Evolutionary conservation across 2,888 invertebrate species (phyloP).

Genomic region (Argynnis bischoffii): DNA sequence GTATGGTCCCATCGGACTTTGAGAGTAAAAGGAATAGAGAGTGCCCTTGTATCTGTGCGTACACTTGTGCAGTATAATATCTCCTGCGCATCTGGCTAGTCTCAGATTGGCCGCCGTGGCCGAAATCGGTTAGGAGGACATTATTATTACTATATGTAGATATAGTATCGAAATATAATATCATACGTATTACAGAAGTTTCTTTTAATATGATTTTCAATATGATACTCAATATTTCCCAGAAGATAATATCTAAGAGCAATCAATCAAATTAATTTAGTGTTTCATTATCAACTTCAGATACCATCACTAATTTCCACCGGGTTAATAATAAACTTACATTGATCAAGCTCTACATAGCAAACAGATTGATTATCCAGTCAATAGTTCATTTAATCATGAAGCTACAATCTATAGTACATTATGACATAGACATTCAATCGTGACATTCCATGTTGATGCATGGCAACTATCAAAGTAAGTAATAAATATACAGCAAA

Average conservation of each 20-base stretch:
- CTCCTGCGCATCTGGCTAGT: no score
- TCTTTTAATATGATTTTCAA: background rate
- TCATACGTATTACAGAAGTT: no score
- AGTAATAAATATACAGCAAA: no score
- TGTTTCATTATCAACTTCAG: slow-evolving; percentile 19
- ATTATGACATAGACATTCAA: background rate
- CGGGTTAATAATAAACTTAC: slow-evolving; percentile 13
- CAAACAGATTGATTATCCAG: slow-evolving; percentile 10
- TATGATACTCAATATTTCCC: background rate
- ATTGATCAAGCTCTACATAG: slow-evolving; percentile 3
- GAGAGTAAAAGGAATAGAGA: no score
- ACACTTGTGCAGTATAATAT: no score
- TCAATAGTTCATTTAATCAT: slow-evolving; percentile 17
- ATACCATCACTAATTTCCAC: slow-evolving; percentile 11
- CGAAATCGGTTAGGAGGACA: background rate
- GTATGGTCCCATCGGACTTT: no score
- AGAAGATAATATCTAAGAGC: slow-evolving; percentile 2
- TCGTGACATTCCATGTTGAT: background rate
- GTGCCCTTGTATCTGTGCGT: no score
- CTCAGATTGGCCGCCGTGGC: no score
- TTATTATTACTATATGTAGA: background rate
- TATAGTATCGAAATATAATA: background rate
- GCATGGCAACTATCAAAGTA: no score
- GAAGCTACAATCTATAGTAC: slow-evolving; percentile 5
- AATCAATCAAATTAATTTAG: slow-evolving; percentile 24